phyloP scores from a whole-genome alignment of 2,797 vertebrate species.

The Neostethus bicornis region DNA sequence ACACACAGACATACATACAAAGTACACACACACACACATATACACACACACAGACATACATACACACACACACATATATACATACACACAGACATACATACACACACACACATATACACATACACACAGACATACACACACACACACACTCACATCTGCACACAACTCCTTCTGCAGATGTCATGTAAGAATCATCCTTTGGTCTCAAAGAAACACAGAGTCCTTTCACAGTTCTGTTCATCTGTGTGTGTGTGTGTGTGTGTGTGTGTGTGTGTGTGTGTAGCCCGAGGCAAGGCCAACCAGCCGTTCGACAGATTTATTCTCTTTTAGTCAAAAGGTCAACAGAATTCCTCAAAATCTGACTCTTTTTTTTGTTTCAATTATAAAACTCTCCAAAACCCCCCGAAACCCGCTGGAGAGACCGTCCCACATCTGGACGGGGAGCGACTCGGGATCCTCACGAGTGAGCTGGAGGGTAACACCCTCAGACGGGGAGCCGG shows the following conservation, averaged over 20 bases:
- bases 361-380: conserved; percentile 11
- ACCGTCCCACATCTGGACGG: too few relatives aligned
- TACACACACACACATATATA: conserved; percentile 48
- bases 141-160: conserved; percentile 28
- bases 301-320: conserved; percentile 67
- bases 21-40: conserved; percentile 17
- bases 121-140: too few relatives aligned
- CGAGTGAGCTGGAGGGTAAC: too few relatives aligned
- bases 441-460: too few relatives aligned
- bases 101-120: too few relatives aligned
- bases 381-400: too few relatives aligned
- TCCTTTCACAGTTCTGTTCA: conserved; percentile 58
- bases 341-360: conserved; percentile 54
- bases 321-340: conserved; percentile 68
- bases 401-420: too few relatives aligned
- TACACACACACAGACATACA: conserved; percentile 86
- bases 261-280: conserved; percentile 20
- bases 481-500: too few relatives aligned
- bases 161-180: conserved; percentile 52
- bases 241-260: conserved; percentile 17
- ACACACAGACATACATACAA: conserved; percentile 26
- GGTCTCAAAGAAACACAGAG: conserved; percentile 60
- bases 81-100: conserved; percentile 12
- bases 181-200: conserved; percentile 62
- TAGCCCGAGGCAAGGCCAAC: conserved; percentile 63